Base-by-base conservation (phyloP, 2,113 vertebrate species). In the Hippocampus abdominalis region DNA sequence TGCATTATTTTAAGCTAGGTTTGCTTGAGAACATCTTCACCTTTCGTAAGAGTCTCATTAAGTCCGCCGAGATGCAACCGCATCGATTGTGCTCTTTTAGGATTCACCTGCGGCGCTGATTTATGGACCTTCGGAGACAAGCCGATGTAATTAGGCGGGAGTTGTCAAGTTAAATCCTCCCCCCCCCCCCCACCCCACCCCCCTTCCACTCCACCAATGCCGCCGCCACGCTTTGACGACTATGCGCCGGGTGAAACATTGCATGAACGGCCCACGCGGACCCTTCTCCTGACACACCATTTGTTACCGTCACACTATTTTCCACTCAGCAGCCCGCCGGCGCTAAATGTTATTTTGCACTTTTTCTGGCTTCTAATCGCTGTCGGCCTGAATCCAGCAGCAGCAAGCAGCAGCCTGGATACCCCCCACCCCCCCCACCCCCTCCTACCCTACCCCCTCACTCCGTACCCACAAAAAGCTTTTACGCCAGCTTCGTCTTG, bases 291-390 rank as follows among this genome's bases (percentile, higher is more conserved):
- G 82, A 85, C 84, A 82, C 75, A 42, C 73, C 69, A 64, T 88
- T 86, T 81, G 81, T 87, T 81, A 84, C 80, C 60, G 75, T 85
- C 84, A 86, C 84, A 72, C 74, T 84, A 86, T 86, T 88, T 87
- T 86, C 86, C 83, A 73, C 73, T 84, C 79, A 77, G 76, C 70
- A 79, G 74, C 78, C 79, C 80, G 70, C 68, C 74, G 60, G 36
- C 56, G 44, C 72, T 73, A 79, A 79, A 80, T 86, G 69, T 79
- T 79, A 69, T 69, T 78, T 80, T 75, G 84, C 81, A 80, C 78
- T 64, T 74, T 74, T 80, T 71, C 74, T 74, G 71, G 72, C 78
- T 84, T 79, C 83, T 81, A 82, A 81, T 76, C 75, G 39, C 49
- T 29, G 69, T 71, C 76, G 70, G 74, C 73, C 23, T 73, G 82